These are phyloP conservation scores for Polypedilum vanderplanki DNA, from an alignment of 1,140 invertebrate genomes.

Conservation along the genomic window DNA sequence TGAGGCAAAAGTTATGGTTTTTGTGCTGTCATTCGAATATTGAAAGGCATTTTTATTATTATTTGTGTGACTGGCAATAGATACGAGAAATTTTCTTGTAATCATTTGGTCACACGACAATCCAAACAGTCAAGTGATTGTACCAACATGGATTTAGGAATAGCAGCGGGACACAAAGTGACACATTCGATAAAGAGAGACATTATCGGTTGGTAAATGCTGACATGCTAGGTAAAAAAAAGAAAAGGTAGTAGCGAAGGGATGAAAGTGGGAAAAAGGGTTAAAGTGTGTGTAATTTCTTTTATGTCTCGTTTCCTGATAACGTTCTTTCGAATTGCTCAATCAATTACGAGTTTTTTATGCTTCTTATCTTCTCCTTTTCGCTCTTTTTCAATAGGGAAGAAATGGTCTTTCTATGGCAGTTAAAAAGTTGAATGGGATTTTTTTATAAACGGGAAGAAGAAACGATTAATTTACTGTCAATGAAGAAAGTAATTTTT, in stretches of 20 bases:
- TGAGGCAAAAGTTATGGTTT: conserved; percentile 28
- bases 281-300: conserved; percentile 23
- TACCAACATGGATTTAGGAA: background rate
- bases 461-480: too few relatives aligned
- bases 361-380: conserved; percentile 19
- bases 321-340: background rate
- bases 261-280: background rate
- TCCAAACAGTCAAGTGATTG: background rate
- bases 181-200: conserved; percentile 27
- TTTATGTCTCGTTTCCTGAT: conserved; percentile 9
- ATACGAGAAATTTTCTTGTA: background rate
- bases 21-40: conserved; percentile 17
- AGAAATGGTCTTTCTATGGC: too few relatives aligned
- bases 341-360: conserved; percentile 21
- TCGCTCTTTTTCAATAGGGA: too few relatives aligned
- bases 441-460: too few relatives aligned
- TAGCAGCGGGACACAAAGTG: background rate
- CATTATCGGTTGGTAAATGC: conserved; percentile 8
- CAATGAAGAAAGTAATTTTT: too few relatives aligned
- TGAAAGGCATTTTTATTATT: conserved; percentile 19
- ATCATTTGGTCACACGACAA: background rate
- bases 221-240: background rate
- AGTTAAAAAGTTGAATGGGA: too few relatives aligned
- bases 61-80: background rate
- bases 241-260: too few relatives aligned